Base-by-base conservation (phyloP, 1,140 invertebrate species). In the Pygmarrhopalites habei region DNA sequence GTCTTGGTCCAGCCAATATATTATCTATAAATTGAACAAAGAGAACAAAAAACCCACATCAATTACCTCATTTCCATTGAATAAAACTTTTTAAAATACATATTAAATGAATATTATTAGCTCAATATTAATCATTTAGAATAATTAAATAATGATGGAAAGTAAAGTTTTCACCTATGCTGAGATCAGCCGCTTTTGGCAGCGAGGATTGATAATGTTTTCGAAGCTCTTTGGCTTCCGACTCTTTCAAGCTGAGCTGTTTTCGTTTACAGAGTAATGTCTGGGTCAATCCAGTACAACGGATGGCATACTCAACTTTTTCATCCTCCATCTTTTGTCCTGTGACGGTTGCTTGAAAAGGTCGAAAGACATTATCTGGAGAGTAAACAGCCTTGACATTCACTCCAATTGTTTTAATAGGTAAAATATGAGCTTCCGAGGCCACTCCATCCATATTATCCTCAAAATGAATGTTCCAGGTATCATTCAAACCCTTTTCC, bases 401-500 rank as follows among this genome's bases (percentile, higher is more conserved):
- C 1, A 55, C n/a, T 21, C 67, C 67, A 21, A 68, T 53, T 23
- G 62, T 68, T 43, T 60, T 49, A 19, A 68, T 52, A 5, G 67
- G 67, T 4, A 68, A 25, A 56, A 68, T 65, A 21, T 68, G 67
- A 1, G 55, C 26, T 55, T 68, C 67, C 12, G 59, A 62, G 2
- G 67, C 67, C 0, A 65, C 62, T 32, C 58, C 62, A 4, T 60
- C 44, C 62, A 65, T 62, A 3, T 51, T 57, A 30, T 68, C 66
- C 32, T 65, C 67, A 60, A 65, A 68, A 29, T 32, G 21, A 32
- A 65, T 62, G 23, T 43, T 19, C 62, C 62, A 68, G 1, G 63
- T 68, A 29, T 65, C 63, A 39, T 68, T 68, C 12, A 51, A 28
- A 23, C 67, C 60, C 58, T 63, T 63, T 14, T 49, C 26, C 0